phyloP scores from a whole-genome alignment of 2,113 vertebrate genomes.

The Dendrocopos noguchii region DNA sequence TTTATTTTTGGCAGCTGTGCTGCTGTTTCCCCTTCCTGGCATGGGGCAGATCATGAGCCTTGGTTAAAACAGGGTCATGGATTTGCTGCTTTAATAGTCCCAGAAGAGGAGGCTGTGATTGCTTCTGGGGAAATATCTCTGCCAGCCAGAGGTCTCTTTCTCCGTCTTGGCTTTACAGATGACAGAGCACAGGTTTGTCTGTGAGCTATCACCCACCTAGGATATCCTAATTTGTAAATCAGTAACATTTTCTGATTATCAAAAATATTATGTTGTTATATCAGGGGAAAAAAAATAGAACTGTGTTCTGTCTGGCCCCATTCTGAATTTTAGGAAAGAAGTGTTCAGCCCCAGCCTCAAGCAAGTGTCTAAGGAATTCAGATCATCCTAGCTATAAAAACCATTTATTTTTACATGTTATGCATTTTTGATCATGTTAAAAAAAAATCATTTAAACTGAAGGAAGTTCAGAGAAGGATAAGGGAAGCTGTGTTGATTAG shows the following conservation, averaged over 20 bases:
- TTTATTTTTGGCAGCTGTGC: slow-evolving; percentile 33
- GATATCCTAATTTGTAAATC: not conserved
- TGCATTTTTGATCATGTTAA: not conserved
- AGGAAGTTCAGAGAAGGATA: not conserved
- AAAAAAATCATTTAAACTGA: not conserved
- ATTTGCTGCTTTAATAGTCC: not conserved
- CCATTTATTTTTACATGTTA: not conserved
- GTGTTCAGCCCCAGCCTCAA: not conserved
- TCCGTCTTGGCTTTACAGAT: not conserved
- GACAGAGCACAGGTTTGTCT: not conserved
- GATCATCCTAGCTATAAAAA: not conserved
- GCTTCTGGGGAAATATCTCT: not conserved
- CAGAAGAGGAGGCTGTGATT: not conserved
- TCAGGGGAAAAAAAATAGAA: not conserved
- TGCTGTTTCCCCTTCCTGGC: slow-evolving; percentile 14
- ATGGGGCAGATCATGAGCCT: not conserved
- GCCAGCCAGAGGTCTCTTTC: not conserved
- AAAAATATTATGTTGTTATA: not conserved
- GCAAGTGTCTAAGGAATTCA: not conserved
- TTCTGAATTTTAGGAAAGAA: not conserved
- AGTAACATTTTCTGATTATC: not conserved
- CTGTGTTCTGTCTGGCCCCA: not conserved
- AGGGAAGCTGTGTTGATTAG: not conserved
- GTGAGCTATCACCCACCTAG: accelerated
- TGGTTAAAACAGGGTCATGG: not conserved